Evolutionary conservation across 2,113 vertebrate genomes (phyloP).

Genomic region (Oriolus oriolus): DNA sequence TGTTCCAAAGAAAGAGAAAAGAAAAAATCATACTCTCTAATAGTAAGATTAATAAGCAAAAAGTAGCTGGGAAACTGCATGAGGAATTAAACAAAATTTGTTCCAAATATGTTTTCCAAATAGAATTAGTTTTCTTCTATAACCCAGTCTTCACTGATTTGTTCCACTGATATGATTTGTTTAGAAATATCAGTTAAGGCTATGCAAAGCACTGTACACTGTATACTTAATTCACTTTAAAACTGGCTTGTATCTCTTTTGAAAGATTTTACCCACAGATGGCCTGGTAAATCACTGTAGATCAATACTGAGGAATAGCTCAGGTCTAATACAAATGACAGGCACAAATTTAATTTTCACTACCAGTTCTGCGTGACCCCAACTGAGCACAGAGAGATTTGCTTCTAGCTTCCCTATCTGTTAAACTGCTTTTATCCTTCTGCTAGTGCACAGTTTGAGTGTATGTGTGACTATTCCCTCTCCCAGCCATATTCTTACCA

Average conservation of each 20-base stretch:
- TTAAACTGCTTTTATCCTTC: neutral
- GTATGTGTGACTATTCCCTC: neutral
- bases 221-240: neutral
- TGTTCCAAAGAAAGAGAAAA: neutral
- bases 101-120: neutral
- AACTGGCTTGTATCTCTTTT: neutral
- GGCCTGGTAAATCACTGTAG: neutral
- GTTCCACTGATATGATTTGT: neutral
- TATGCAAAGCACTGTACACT: neutral
- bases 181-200: neutral
- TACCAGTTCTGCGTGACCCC: accelerated
- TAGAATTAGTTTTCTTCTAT: neutral
- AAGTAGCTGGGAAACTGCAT: neutral
- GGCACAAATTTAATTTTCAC: neutral
- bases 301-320: neutral
- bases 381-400: neutral
- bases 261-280: neutral
- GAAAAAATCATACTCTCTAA: neutral
- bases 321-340: neutral
- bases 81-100: neutral
- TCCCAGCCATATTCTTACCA: neutral
- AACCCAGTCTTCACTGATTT: neutral
- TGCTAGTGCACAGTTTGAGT: neutral
- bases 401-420: neutral
- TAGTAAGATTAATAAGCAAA: neutral